phyloP scores from a whole-genome alignment of 2,888 invertebrate genomes.

The Pharmacophagus antenor region DNA sequence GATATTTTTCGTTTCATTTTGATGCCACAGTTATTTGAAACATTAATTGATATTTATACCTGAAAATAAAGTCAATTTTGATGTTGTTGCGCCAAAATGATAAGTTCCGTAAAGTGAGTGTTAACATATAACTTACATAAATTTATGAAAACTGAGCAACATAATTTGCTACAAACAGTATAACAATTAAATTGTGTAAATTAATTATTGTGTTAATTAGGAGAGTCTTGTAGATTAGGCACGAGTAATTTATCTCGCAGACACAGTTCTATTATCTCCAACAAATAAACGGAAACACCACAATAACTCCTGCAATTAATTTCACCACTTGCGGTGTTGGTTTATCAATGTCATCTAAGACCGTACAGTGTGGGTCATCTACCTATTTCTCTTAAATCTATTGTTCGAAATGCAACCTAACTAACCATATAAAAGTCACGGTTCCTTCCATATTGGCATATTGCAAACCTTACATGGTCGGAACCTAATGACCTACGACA shows the following conservation, averaged over 20 bases:
- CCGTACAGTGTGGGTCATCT: slow-evolving; percentile 55
- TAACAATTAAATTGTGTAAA: no score
- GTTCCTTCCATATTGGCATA: slow-evolving; percentile 79
- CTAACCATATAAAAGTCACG: slow-evolving; percentile 66
- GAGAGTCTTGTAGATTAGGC: no score
- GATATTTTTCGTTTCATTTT: no score
- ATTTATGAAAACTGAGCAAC: no score
- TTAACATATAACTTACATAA: no score
- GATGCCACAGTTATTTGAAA: no score
- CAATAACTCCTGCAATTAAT: slow-evolving; percentile 52
- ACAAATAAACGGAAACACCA: slow-evolving; percentile 33
- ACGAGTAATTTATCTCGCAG: slow-evolving; percentile 11
- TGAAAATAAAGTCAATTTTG: no score
- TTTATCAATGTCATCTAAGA: slow-evolving; percentile 67
- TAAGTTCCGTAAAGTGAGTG: no score
- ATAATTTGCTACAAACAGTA: no score
- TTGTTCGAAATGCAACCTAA: slow-evolving; percentile 58
- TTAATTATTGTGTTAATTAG: neutral
- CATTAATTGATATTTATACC: no score
- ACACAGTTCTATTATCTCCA: slow-evolving; percentile 26
- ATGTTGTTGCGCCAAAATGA: no score
- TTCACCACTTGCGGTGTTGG: slow-evolving; percentile 44
- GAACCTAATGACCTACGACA: slow-evolving; percentile 81
- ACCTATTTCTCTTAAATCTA: slow-evolving; percentile 68
- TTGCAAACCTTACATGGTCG: slow-evolving; percentile 73